Evolutionary conservation across 2,113 vertebrate genomes (phyloP).

Genomic region (Oxyura jamaicensis): DNA sequence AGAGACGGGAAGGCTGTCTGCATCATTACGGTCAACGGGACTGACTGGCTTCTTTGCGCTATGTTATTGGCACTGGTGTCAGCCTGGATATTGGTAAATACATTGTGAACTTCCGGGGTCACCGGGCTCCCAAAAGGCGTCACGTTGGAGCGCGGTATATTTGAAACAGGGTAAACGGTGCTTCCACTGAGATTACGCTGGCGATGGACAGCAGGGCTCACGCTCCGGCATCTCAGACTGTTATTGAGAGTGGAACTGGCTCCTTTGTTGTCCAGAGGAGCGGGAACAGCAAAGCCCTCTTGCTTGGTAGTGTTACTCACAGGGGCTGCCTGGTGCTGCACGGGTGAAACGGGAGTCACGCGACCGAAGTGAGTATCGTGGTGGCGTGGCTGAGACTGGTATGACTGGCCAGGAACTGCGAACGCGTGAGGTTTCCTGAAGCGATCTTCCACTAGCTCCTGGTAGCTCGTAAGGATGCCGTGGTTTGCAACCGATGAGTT

Average conservation of each 20-base stretch:
- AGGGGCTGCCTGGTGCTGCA: conserved; percentile 88
- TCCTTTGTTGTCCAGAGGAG: conserved; percentile 92
- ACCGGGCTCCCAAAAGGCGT: conserved; percentile 90
- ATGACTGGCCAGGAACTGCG: conserved; percentile 92
- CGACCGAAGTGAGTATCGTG: conserved; percentile 90
- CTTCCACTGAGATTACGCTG: conserved; percentile 91
- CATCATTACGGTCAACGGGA: conserved; percentile 98
- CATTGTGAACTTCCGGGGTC: conserved; percentile 86
- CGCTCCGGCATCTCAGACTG: conserved; percentile 92
- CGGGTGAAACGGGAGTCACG: conserved; percentile 93
- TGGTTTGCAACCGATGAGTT: conserved; percentile 81
- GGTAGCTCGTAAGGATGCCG: conserved; percentile 91
- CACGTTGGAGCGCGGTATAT: conserved; percentile 82
- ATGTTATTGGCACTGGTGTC: conserved; percentile 86
- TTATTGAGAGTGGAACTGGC: conserved; percentile 73
- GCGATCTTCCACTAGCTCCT: conserved; percentile 93
- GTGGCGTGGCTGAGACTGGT: conserved; percentile 88
- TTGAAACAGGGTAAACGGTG: conserved; percentile 81
- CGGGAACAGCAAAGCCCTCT: conserved; percentile 96
- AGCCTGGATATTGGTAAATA: conserved; percentile 85
- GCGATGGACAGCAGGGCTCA: conserved; percentile 94
- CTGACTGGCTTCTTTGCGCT: conserved; percentile 96
- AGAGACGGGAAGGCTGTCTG: conserved; percentile 89
- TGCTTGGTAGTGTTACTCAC: conserved; percentile 86
- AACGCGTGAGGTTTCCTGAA: conserved; percentile 98